Conservation (phyloP, 2,113 vertebrate genomes). For the Lipophrys pholis region DNA sequence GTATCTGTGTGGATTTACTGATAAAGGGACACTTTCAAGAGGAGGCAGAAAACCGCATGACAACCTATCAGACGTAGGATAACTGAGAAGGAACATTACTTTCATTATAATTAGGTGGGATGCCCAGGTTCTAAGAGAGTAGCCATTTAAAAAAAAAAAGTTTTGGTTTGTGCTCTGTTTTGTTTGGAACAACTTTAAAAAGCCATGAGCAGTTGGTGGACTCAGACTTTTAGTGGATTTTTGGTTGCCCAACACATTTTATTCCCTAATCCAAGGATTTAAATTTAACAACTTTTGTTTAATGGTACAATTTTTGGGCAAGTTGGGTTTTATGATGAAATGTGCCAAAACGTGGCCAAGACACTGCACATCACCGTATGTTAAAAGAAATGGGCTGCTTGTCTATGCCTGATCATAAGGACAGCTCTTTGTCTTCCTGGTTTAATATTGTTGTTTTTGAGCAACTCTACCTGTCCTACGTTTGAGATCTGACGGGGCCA, state of each 20-base stretch:
- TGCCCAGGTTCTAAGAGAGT: conserved; percentile 34
- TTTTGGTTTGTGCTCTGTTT: conserved; percentile 43
- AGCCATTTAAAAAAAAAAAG: conserved; percentile 11
- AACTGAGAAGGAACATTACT: conserved; percentile 48
- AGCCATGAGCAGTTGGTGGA: conserved; percentile 7
- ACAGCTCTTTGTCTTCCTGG: too few species aligned
- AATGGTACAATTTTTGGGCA: too few species aligned
- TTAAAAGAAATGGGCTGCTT: too few species aligned
- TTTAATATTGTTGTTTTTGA: too few species aligned
- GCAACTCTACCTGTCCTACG: too few species aligned
- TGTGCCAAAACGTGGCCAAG: too few species aligned
- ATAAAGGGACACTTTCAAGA: conserved; percentile 79
- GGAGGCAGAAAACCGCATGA: conserved; percentile 64
- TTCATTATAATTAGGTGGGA: conserved; percentile 71
- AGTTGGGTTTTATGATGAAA: too few species aligned
- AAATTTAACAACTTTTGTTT: too few species aligned
- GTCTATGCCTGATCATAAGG: too few species aligned
- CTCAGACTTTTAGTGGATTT: conserved; percentile 4
- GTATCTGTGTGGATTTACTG: conserved; percentile 69
- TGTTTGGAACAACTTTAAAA: conserved; percentile 37
- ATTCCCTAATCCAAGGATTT: neutral
- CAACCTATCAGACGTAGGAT: conserved; percentile 65
- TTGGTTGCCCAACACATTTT: conserved; percentile 5
- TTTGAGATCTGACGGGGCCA: too few species aligned
- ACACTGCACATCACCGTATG: too few species aligned